Evolutionary conservation across 2,113 vertebrate genomes (phyloP), one percentile per base, ranked within the genome.

Genomic region (Onychostoma macrolepis): DNA sequence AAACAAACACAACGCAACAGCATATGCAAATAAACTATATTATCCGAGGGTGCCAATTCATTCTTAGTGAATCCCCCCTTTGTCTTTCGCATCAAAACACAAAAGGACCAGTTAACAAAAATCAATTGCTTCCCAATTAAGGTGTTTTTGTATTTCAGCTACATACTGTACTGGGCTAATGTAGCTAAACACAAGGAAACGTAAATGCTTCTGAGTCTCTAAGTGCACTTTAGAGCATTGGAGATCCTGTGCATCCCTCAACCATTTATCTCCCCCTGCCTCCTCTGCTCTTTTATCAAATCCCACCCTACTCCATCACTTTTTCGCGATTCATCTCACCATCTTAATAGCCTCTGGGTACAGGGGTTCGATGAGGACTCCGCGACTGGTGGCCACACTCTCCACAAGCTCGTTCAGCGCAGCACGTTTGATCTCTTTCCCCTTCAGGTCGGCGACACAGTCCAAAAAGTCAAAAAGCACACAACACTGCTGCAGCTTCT

Each of bases 401-500:
- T 98, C 97, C 93, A 98, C 97, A 93, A 98, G 95, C 88, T 98
- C 97, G 1, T 97, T 98, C 85, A 98, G 95, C 0, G 97, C 97
- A 0, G 97, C 96, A 19, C 97, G 95, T 91, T 98, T 98, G 93
- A 98, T 96, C 94, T 98, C 97, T 92, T 98, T 98, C 80, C 97
- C 97, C 92, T 98, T 98, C 80, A 98, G 95, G 94, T 98, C 97
- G 0, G 97, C 97, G 84, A 98, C 97, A 50, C 96, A 97, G 94
- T 98, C 97, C 93, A 98, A 92, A 93, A 98, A 98, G 92, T 98
- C 97, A 50, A 98, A 98, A 86, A 97, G 93, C 89, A 97, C 96
- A 75, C 96, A 97, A 86, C 97, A 98, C 91, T 98, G 97, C 94
- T 97, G 96, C 88, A 98, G 94, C 94, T 98, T 98, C 95, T 97